Evolutionary conservation across 2,113 vertebrate genomes (phyloP).

Genomic region (Rousettus leschenaultii): DNA sequence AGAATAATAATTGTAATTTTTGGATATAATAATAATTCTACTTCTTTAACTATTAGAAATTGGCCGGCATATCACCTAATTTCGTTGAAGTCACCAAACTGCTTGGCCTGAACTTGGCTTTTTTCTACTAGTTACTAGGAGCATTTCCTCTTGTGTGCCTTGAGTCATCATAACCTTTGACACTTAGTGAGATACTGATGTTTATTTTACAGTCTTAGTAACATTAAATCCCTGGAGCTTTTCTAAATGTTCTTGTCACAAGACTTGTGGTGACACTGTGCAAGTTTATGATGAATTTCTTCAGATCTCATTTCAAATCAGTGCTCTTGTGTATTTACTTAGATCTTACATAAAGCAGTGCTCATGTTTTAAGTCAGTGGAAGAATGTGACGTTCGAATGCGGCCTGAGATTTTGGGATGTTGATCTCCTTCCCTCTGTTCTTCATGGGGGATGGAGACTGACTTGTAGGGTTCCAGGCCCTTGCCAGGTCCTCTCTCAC

Average conservation of each 20-base stretch:
- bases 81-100: background rate
- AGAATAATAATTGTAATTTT: background rate
- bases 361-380: background rate
- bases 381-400: background rate
- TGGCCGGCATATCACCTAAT: background rate
- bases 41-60: constrained; percentile 21
- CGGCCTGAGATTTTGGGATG: background rate
- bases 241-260: background rate
- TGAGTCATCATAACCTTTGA: constrained; percentile 62
- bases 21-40: background rate
- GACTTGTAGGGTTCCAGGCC: background rate
- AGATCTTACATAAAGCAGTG: background rate
- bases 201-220: constrained; percentile 51
- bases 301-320: background rate
- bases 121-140: background rate
- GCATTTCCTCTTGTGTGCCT: background rate
- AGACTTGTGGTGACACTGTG: background rate
- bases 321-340: background rate
- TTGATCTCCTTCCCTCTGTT: background rate
- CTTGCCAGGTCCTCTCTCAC: background rate
- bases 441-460: no score
- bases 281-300: background rate
- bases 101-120: constrained; percentile 2
- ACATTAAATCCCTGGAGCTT: background rate
- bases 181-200: constrained; percentile 1